Percentiles rank a stretch among this genome's conserved stretches.
These are phyloP conservation scores for Halichoerus grypus DNA, from an alignment of 2,113 vertebrate genomes.

Conservation along the genomic window DNA sequence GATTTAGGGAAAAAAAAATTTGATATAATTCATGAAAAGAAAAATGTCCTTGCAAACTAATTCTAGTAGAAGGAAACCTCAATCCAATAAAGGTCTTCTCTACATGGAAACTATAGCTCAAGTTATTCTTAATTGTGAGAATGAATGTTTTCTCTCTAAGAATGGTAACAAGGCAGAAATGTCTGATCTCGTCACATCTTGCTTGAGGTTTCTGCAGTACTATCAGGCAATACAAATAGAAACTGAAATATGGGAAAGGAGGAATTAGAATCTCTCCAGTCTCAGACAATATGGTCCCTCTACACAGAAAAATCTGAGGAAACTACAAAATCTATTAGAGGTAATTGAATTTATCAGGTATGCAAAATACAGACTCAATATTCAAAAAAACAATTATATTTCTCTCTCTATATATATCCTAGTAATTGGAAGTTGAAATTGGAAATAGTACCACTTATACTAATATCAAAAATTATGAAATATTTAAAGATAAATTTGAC, in stretches of 20 bases:
- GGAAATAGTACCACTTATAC: neutral
- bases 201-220: neutral
- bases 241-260: neutral
- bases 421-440: neutral
- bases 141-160: neutral
- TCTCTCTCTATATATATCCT: neutral
- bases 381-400: neutral
- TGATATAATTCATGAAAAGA: neutral
- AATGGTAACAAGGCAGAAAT: neutral
- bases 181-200: neutral
- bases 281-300: neutral
- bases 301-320: neutral
- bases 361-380: neutral
- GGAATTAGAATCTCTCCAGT: neutral
- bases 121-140: neutral
- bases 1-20: neutral
- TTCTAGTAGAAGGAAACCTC: neutral
- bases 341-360: neutral
- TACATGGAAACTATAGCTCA: neutral
- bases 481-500: neutral
- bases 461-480: neutral
- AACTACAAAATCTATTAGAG: neutral
- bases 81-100: neutral
- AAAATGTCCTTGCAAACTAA: neutral
- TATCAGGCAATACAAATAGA: neutral